Base-by-base conservation (phyloP, 2,888 invertebrate species). In the Urechis unicinctus region DNA sequence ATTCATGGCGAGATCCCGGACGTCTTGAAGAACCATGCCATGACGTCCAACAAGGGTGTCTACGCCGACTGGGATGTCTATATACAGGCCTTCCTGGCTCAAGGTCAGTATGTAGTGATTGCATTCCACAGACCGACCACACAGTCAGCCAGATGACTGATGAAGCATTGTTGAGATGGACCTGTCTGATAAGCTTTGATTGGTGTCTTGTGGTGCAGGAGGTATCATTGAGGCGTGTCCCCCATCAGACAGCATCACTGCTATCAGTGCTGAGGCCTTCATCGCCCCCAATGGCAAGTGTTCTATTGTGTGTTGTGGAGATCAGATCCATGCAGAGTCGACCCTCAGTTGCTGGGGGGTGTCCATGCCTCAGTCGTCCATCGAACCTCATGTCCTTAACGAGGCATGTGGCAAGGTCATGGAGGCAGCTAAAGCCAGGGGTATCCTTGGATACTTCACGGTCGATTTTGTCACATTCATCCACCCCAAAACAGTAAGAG, bases 391-490 rank as follows among this genome's bases (percentile, higher is more conserved):
- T 13, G 50, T 61, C 13, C 66, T 78, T 5, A 78, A 76, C 55
- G 61, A 62, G 31, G 62, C 66, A 4, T 74, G 73, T 63, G 59
- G 65, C 29, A 68, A 64, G 50, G 68, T 78, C 21, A 75, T 68
- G 1, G 71, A 74, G 26, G 69, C 75, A 1, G 78, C 77, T 62
- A 72, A 71, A 61, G 62, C 70, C 2, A 61, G 75, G 50, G 72
- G 73, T 36, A 72, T 78, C 48, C 64, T 77, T 55, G 78, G 78
- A 53, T 71, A 75, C 58, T 64, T 75, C 57, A 63, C 69, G 30
- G 61, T 78, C n/a, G 75, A 77, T 60, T 78, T 78, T 69, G 72
- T 74, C 28, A 77, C 77, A 4, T 78, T 77, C 61, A 75, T 78
- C 44, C 67, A 77, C 56, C 67, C 69, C 0, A 66, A 67, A 56